A percentile compares a stretch with the other conserved stretches of the same genome.
These are phyloP conservation scores for Monoplex corrugatus DNA, from an alignment of 2,888 invertebrate species.

Conservation along the genomic window DNA sequence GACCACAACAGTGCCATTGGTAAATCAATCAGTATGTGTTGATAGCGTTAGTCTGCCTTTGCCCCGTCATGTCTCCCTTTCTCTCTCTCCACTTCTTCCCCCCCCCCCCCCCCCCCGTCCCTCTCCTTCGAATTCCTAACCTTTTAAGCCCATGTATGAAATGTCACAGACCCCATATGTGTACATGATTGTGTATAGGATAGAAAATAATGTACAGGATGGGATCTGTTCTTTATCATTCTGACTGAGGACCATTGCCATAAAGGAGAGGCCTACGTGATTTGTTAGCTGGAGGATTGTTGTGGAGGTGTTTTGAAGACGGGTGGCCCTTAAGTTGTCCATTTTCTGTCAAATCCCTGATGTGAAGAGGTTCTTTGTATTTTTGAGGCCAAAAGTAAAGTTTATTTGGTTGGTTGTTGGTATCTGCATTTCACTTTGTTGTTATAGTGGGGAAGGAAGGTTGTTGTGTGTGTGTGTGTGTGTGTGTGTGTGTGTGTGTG, in stretches of 20 bases:
- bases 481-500: not conserved
- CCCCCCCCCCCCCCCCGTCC: too few species aligned
- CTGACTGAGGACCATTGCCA: slow-evolving; percentile 28
- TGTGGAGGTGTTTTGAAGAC: slow-evolving; percentile 20
- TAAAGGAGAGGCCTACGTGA: not conserved
- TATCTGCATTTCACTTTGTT: too few species aligned
- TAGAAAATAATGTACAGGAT: not conserved
- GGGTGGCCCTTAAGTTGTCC: not conserved
- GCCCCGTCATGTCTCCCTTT: too few species aligned
- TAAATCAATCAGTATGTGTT: too few species aligned
- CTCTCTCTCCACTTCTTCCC: too few species aligned
- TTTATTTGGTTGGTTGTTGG: too few species aligned
- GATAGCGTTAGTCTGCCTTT: too few species aligned
- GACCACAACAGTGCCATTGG: not conserved
- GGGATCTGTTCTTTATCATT: not conserved
- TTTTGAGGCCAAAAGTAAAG: too few species aligned
- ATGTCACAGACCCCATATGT: not conserved
- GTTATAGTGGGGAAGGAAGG: not conserved
- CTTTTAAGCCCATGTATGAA: too few species aligned
- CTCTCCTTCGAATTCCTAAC: too few species aligned
- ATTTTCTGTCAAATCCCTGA: not conserved
- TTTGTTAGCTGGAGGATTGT: not conserved
- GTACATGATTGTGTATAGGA: not conserved
- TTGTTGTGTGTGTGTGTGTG: not conserved
- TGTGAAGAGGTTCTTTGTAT: not conserved